Conservation (phyloP, 2,797 vertebrate genomes). For the Delichon dasypus region DNA sequence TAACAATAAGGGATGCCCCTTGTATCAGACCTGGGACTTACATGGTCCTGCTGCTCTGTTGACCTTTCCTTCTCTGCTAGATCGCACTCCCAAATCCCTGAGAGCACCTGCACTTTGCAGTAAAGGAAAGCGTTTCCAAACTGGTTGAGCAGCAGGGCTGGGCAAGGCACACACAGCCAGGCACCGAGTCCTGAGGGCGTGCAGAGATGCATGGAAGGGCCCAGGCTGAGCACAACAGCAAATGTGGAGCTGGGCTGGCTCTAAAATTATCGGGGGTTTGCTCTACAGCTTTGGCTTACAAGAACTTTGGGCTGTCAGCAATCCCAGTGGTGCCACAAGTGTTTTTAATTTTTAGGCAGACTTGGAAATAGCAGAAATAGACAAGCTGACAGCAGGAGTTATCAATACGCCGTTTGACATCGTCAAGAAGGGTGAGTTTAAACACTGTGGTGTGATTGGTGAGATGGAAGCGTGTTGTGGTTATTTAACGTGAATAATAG, state of each 20-base stretch:
- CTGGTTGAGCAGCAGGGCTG: accelerated
- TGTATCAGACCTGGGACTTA: accelerated
- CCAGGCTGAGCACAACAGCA: neutral
- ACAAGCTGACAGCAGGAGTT: conserved; percentile 70
- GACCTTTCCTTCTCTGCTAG: neutral
- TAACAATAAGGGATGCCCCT: accelerated
- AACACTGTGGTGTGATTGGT: neutral
- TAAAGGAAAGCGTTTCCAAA: neutral
- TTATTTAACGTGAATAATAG: neutral
- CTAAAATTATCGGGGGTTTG: neutral
- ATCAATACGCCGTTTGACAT: conserved; percentile 70
- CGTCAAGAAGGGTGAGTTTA: conserved; percentile 51
- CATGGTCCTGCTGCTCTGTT: accelerated
- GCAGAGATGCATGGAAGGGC: accelerated
- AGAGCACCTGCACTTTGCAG: accelerated
- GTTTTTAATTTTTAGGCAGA: conserved; percentile 64
- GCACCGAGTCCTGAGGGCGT: neutral
- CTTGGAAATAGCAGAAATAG: conserved; percentile 74
- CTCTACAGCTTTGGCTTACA: neutral
- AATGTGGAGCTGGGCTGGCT: accelerated
- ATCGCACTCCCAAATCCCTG: neutral
- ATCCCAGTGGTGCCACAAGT: neutral
- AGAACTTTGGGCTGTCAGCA: neutral
- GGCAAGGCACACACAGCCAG: too few species aligned
- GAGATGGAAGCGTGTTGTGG: neutral